These are phyloP conservation scores for Daubentonia madagascariensis DNA, from an alignment of 2,113 vertebrate species.

Conservation along the genomic window DNA sequence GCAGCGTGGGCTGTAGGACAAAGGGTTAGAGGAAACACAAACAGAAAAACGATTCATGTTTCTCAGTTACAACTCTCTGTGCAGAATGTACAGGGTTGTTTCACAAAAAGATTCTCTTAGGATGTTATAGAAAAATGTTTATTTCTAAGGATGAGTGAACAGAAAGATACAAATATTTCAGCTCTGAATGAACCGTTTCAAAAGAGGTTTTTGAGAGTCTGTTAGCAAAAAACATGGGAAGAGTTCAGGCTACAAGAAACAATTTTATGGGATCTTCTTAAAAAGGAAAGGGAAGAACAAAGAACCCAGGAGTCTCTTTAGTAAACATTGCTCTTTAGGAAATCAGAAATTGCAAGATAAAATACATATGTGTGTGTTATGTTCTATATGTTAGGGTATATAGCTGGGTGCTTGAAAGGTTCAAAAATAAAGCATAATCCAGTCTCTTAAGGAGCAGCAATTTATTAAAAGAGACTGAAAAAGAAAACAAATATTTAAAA, in stretches of 20 bases:
- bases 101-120: neutral
- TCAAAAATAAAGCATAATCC: neutral
- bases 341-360: neutral
- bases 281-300: neutral
- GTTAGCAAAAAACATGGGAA: neutral
- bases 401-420: neutral
- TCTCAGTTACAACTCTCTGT: neutral
- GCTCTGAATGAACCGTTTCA: neutral
- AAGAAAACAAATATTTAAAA: neutral
- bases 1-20: neutral
- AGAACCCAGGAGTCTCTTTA: neutral
- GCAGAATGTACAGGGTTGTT: neutral
- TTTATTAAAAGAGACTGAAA: neutral
- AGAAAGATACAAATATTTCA: neutral
- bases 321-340: neutral
- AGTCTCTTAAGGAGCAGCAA: neutral
- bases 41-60: neutral
- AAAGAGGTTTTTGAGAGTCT: neutral
- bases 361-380: neutral
- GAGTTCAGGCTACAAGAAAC: neutral
- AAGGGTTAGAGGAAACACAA: neutral
- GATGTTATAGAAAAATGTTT: neutral
- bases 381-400: neutral
- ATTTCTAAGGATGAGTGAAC: neutral
- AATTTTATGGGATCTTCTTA: neutral